A percentile compares a stretch with the other conserved stretches of the same genome.
These are phyloP conservation scores for Cottoperca gobio DNA, from an alignment of 2,797 vertebrate genomes.

Conservation along the genomic window DNA sequence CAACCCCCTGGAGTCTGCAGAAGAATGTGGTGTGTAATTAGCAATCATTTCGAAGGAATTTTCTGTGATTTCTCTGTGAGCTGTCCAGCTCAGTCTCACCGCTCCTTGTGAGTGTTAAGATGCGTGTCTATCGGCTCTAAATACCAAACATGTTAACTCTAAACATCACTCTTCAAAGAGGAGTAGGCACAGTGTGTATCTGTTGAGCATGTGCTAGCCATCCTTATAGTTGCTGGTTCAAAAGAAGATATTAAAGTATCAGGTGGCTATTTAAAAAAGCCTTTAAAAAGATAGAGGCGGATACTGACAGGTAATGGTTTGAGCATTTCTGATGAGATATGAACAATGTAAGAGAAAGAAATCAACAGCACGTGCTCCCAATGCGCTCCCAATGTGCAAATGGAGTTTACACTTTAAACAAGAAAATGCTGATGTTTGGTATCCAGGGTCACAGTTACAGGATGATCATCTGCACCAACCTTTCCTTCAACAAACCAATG, in stretches of 20 bases:
- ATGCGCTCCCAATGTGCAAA: too few relatives aligned
- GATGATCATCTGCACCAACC: not conserved
- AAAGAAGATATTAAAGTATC: not conserved
- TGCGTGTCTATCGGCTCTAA: not conserved
- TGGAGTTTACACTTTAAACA: not conserved
- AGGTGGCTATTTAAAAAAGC: not conserved
- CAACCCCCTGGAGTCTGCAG: constrained; percentile 53
- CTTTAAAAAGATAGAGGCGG: not conserved
- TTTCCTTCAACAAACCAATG: too few relatives aligned
- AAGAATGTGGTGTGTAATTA: constrained; percentile 69
- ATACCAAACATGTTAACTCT: not conserved
- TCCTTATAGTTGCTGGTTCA: not conserved
- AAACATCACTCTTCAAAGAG: constrained; percentile 9
- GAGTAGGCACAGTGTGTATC: too few relatives aligned
- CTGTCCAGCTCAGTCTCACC: constrained; percentile 19
- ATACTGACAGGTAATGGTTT: not conserved
- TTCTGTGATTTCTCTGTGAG: constrained; percentile 45
- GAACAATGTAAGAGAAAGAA: not conserved
- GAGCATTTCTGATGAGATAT: not conserved
- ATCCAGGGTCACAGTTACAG: not conserved
- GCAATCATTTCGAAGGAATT: constrained; percentile 47
- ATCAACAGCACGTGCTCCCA: not conserved
- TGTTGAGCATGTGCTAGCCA: not conserved
- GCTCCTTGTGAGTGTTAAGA: constrained; percentile 1
- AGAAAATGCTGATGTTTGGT: not conserved